A percentile compares a stretch with the other conserved stretches of the same genome.
Conservation (phyloP, 64 coral and sea anemone genomes). For the Montipora foliosa region DNA sequence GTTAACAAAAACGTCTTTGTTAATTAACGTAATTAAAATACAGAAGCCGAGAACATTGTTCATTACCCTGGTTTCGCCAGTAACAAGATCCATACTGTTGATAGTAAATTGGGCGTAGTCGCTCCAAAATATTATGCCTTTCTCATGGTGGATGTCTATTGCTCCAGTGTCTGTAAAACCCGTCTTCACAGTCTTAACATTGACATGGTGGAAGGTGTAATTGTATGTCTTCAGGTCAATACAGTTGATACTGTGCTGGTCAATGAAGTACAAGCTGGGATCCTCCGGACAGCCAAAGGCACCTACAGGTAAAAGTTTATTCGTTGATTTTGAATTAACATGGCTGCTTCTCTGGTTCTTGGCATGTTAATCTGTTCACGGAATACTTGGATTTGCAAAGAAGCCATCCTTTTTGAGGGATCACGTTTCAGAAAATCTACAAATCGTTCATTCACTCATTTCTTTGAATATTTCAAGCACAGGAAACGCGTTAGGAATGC, state of each 20-base stretch:
- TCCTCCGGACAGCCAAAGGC: background rate
- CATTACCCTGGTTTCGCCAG: constrained; percentile 37
- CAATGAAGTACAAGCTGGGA: constrained; percentile 18
- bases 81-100: constrained; percentile 42
- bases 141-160: constrained; percentile 40
- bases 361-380: no score
- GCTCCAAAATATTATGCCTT: constrained; percentile 48
- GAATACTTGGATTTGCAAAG: no score
- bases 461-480: no score
- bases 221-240: constrained; percentile 18
- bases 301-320: background rate
- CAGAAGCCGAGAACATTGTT: background rate
- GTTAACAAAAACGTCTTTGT: no score
- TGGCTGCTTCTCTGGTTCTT: no score
- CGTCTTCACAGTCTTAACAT: constrained; percentile 4
- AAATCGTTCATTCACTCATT: no score
- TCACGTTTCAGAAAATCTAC: no score
- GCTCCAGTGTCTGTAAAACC: background rate
- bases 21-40: no score
- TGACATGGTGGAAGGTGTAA: background rate
- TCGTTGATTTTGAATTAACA: no score
- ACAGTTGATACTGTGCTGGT: constrained; percentile 44
- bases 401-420: no score
- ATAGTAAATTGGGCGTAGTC: constrained; percentile 32
- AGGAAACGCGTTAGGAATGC: no score